phyloP scores from a whole-genome alignment of 2,797 vertebrate genomes.

The Gallinago stenura region DNA sequence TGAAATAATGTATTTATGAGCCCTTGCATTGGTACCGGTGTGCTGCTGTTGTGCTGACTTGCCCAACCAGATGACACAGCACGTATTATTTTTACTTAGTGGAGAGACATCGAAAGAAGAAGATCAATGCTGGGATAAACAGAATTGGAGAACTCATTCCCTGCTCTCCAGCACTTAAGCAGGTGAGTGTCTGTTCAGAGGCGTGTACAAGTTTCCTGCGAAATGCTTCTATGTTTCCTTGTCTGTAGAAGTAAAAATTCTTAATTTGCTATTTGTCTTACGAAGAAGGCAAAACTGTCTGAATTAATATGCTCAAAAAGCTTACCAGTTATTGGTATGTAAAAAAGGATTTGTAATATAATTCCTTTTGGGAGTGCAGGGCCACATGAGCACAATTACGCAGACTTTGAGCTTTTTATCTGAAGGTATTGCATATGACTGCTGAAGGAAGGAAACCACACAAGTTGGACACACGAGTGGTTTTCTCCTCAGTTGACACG shows the following conservation, averaged over 20 bases:
- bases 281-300: not conserved
- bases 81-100: slow-evolving; percentile 78
- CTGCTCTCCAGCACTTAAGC: slow-evolving; percentile 95
- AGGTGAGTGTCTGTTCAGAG: slow-evolving; percentile 76
- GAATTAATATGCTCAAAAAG: not conserved
- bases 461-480: not conserved
- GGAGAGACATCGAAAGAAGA: slow-evolving; percentile 98
- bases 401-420: not conserved
- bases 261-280: not conserved
- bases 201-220: not conserved
- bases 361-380: not conserved
- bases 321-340: not conserved
- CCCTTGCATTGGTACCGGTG: not conserved
- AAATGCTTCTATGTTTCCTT: not conserved
- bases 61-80: not conserved
- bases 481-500: not conserved
- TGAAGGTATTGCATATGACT: not conserved
- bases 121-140: slow-evolving; percentile 98
- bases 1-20: not conserved
- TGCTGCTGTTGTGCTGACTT: not conserved
- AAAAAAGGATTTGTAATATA: not conserved
- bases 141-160: slow-evolving; percentile 97
- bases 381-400: not conserved
- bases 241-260: not conserved
- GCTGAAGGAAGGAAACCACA: not conserved